Conservation (phyloP, 2,113 vertebrate species). For the Apodemus speciosus region DNA sequence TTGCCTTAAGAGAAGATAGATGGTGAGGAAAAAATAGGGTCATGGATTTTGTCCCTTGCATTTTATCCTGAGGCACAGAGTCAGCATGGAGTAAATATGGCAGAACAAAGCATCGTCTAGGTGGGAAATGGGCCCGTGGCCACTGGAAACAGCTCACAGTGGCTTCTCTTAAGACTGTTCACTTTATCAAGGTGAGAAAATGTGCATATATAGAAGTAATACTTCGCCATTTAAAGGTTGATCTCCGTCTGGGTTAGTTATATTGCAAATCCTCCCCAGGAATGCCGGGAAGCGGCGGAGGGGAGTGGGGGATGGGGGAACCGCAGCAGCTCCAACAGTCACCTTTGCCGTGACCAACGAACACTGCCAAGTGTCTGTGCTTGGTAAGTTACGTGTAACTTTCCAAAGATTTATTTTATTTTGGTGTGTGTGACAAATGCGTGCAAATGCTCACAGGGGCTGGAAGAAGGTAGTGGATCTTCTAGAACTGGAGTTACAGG, state of each 20-base stretch:
- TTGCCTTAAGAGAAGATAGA: background rate
- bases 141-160: background rate
- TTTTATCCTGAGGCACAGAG: constrained; percentile 28
- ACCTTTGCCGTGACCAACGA: background rate
- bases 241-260: background rate
- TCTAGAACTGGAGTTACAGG: background rate
- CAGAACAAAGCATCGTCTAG: constrained; percentile 16
- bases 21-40: background rate
- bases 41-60: background rate
- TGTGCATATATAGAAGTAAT: background rate
- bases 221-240: background rate
- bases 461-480: background rate
- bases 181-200: background rate
- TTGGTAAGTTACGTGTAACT: background rate
- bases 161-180: too few relatives aligned
- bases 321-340: background rate
- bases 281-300: too few relatives aligned
- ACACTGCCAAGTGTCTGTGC: background rate
- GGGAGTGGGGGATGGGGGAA: too few relatives aligned
- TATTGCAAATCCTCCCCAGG: background rate
- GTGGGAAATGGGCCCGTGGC: background rate
- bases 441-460: background rate
- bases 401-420: too few relatives aligned
- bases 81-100: background rate
- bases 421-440: background rate